phyloP scores from a whole-genome alignment of 2,113 vertebrate species.

The Hylia prasina region DNA sequence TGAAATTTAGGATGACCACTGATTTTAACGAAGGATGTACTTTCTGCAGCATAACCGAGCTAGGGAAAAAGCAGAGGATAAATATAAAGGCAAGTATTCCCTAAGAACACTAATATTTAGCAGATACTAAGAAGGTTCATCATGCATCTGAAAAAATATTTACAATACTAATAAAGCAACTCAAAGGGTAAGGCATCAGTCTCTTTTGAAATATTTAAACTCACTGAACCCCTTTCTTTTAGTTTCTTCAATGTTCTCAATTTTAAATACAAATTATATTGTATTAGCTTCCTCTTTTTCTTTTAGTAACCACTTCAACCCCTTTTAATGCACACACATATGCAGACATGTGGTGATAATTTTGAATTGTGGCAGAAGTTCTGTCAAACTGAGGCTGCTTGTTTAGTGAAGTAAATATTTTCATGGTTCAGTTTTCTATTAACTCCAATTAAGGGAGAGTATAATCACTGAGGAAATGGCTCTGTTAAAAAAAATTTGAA shows the following conservation, averaged over 20 bases:
- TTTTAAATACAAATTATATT: neutral
- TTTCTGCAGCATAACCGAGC: neutral
- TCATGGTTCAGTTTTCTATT: neutral
- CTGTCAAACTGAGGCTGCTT: neutral
- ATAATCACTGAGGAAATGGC: neutral
- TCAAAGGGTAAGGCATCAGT: neutral
- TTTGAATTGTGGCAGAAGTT: neutral
- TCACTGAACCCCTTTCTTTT: neutral
- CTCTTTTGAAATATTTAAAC: neutral
- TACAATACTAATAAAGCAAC: neutral
- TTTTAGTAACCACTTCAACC: neutral
- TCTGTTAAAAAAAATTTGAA: neutral
- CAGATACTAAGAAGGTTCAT: neutral
- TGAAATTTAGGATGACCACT: neutral
- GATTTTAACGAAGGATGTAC: neutral
- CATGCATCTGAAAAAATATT: neutral
- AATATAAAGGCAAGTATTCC: neutral
- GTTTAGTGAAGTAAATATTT: neutral
- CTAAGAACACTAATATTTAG: neutral
- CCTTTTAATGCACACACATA: neutral
- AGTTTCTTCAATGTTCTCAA: rapidly evolving
- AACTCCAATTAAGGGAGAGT: neutral
- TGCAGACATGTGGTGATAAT: neutral
- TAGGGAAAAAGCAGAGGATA: neutral
- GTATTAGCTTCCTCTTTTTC: neutral